A percentile compares a stretch with the other conserved stretches of the same genome.
Evolutionary conservation across 2,113 vertebrate species (phyloP).

Genomic region (Percopsis transmontana): DNA sequence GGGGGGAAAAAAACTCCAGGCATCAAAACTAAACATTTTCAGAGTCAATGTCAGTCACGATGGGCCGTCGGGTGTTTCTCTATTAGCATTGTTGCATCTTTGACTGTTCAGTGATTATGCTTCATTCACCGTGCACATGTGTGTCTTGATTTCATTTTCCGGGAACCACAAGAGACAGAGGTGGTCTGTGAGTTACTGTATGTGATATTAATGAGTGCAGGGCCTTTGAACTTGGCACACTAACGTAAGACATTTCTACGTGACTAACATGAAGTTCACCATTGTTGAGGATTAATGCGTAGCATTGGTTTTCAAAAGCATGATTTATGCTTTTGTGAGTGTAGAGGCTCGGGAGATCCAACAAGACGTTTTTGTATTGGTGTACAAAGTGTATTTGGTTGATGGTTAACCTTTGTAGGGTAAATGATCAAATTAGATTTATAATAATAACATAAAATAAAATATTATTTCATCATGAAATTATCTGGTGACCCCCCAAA

Average conservation of each 20-base stretch:
- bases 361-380: constrained; percentile 54
- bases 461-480: too few relatives aligned
- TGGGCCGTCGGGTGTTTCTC: constrained; percentile 34
- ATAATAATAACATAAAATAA: too few relatives aligned
- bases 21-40: constrained; percentile 41
- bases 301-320: constrained; percentile 35
- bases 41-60: constrained; percentile 33
- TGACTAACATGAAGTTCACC: constrained; percentile 35
- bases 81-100: constrained; percentile 32
- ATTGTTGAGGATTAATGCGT: constrained; percentile 52
- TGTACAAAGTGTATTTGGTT: constrained; percentile 50
- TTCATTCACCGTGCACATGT: constrained; percentile 24
- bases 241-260: constrained; percentile 39
- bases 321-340: constrained; percentile 36
- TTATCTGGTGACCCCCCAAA: too few relatives aligned
- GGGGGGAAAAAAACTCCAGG: constrained; percentile 36
- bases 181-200: constrained; percentile 24
- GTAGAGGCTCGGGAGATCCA: constrained; percentile 40
- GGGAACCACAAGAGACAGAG: constrained; percentile 47
- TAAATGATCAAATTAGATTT: not conserved
- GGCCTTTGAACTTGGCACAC: constrained; percentile 51
- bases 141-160: constrained; percentile 34
- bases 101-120: constrained; percentile 7
- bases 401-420: constrained; percentile 58
- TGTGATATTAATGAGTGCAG: constrained; percentile 46